Evolutionary conservation across 2,888 invertebrate species (phyloP).

Genomic region (Leucoma salicis): DNA sequence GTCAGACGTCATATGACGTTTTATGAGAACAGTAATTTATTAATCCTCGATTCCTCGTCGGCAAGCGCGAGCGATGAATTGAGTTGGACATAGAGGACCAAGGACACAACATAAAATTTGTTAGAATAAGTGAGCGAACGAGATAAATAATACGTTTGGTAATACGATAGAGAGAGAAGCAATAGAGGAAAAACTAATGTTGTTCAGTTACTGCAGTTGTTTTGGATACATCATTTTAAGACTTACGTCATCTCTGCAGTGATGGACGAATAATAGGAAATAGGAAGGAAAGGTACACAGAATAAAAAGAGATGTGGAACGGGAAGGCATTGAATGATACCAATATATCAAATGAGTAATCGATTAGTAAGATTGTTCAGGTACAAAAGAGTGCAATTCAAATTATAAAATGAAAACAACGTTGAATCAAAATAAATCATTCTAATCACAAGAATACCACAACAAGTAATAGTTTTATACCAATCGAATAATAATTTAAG

Average conservation of each 20-base stretch:
- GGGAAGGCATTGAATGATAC: too few relatives aligned
- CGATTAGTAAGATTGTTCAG: too few relatives aligned
- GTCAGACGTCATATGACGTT: slow-evolving; percentile 67
- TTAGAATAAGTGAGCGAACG: slow-evolving; percentile 6
- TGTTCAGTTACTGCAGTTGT: neutral
- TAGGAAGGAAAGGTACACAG: too few relatives aligned
- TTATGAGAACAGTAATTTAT: slow-evolving; percentile 17
- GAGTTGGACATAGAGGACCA: slow-evolving; percentile 9
- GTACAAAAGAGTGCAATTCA: too few relatives aligned
- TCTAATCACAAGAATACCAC: too few relatives aligned
- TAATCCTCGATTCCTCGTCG: slow-evolving; percentile 23
- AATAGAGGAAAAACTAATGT: neutral
- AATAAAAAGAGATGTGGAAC: too few relatives aligned
- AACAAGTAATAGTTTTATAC: too few relatives aligned
- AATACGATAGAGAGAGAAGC: neutral
- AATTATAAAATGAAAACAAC: too few relatives aligned
- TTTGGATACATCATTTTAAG: neutral
- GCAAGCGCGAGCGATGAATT: neutral
- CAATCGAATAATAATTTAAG: too few relatives aligned
- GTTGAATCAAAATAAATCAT: too few relatives aligned
- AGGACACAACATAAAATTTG: neutral
- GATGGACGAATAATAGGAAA: too few relatives aligned
- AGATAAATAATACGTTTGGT: neutral
- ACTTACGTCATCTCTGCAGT: neutral
- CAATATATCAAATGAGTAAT: too few relatives aligned